Percentiles rank a stretch among this genome's conserved stretches.
Evolutionary conservation across 2,797 vertebrate species (phyloP).

Genomic region (Semotilus atromaculatus): DNA sequence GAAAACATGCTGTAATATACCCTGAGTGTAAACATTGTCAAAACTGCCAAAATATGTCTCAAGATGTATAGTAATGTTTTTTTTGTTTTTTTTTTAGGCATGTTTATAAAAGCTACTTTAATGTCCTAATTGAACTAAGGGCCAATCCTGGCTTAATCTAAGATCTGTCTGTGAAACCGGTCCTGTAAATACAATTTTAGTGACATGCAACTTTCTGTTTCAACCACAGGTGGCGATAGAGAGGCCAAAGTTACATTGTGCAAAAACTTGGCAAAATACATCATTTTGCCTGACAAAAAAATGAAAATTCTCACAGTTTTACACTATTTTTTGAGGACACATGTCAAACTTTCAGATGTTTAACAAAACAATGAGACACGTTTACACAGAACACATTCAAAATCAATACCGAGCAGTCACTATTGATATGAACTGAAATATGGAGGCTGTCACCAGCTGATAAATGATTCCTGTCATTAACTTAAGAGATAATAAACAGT

Average conservation of each 20-base stretch:
- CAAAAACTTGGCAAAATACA: neutral
- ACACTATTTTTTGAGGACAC: neutral
- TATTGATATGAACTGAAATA: constrained; percentile 4
- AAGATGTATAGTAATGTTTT: no score
- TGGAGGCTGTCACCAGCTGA: constrained; percentile 19
- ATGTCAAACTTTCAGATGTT: neutral
- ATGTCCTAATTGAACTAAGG: no score
- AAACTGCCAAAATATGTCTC: no score
- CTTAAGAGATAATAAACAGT: constrained; percentile 44
- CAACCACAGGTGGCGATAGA: neutral
- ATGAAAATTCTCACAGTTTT: neutral
- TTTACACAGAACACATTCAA: neutral
- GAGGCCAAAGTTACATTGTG: neutral
- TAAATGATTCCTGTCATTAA: constrained; percentile 46
- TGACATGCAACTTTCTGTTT: neutral
- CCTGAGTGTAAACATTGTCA: no score
- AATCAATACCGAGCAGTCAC: constrained; percentile 7
- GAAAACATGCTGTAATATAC: no score
- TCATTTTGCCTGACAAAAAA: no score
- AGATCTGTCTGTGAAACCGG: no score
- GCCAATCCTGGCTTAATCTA: no score
- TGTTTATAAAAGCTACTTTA: no score
- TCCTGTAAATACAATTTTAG: neutral
- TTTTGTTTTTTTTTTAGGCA: no score
- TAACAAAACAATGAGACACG: neutral